These are phyloP conservation scores for Illadopsis cleaveri DNA, from an alignment of 2,113 vertebrate genomes.

Conservation along the genomic window DNA sequence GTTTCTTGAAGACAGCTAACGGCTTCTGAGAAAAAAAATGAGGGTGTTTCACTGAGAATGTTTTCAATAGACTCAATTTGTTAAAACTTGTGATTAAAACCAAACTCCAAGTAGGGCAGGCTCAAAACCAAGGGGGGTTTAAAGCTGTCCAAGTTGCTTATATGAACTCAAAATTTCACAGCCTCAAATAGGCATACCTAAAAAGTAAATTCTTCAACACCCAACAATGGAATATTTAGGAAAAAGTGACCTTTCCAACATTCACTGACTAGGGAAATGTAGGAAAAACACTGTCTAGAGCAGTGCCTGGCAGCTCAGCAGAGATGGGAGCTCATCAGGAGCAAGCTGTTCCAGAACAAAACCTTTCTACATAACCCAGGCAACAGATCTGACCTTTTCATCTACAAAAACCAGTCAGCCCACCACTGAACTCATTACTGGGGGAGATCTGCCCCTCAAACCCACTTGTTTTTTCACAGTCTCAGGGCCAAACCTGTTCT, in stretches of 20 bases:
- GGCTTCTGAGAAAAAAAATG: background rate
- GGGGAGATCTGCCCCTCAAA: background rate
- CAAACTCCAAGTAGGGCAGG: background rate
- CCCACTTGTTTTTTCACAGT: background rate
- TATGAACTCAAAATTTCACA: background rate
- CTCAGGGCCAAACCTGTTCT: background rate
- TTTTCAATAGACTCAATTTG: slow-evolving; percentile 29
- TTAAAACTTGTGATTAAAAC: slow-evolving; percentile 35
- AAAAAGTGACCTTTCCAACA: background rate
- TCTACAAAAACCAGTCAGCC: background rate
- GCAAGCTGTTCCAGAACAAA: slow-evolving; percentile 43
- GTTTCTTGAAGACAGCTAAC: slow-evolving; percentile 31
- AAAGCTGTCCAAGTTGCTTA: background rate
- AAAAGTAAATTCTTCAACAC: background rate
- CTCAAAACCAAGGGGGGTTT: background rate
- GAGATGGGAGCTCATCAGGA: background rate
- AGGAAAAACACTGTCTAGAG: background rate
- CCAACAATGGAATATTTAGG: background rate
- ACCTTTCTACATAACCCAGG: background rate
- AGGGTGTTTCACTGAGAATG: background rate
- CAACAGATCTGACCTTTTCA: slow-evolving; percentile 31
- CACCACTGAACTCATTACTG: background rate
- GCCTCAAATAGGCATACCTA: background rate
- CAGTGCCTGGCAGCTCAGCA: background rate
- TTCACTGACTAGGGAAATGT: background rate